Percentiles rank a stretch among this genome's conserved stretches.
phyloP scores from a whole-genome alignment of 2,888 invertebrate species.

The Harpagoxenus sublaevis region DNA sequence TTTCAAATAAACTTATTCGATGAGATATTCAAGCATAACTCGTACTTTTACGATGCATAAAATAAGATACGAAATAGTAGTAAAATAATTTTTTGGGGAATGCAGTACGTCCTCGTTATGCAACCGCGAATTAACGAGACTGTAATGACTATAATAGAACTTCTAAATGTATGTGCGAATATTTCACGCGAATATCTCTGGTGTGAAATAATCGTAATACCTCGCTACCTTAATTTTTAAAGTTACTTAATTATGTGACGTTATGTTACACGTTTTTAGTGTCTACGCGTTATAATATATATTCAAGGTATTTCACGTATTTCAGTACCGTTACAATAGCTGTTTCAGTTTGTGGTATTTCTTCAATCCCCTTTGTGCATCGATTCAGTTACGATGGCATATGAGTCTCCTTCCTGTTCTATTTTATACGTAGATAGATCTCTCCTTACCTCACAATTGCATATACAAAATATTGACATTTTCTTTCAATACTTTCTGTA shows the following conservation, averaged over 20 bases:
- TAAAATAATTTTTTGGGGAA: constrained; percentile 14
- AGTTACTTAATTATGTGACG: constrained; percentile 31
- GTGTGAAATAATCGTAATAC: neutral
- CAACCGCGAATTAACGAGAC: constrained; percentile 28
- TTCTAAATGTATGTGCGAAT: constrained; percentile 12
- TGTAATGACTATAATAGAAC: neutral
- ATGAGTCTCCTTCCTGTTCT: constrained; percentile 54
- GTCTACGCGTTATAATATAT: constrained; percentile 25
- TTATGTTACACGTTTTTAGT: constrained; percentile 19
- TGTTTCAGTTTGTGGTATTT: constrained; percentile 60
- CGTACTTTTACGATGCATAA: neutral
- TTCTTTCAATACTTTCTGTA: constrained; percentile 16
- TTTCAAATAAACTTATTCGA: neutral
- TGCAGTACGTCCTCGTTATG: neutral
- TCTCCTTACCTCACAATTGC: constrained; percentile 18
- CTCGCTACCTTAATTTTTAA: neutral
- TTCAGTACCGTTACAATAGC: constrained; percentile 22
- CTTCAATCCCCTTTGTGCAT: constrained; percentile 80
- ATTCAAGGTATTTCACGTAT: constrained; percentile 16
- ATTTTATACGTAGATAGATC: constrained; percentile 36
- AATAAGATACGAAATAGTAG: neutral
- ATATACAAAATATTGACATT: constrained; percentile 38
- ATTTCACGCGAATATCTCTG: constrained; percentile 6
- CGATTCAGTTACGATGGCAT: constrained; percentile 68
- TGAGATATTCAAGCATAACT: neutral